Evolutionary conservation across 2,797 vertebrate genomes (phyloP).

Genomic region (Triplophysa yarkandensis): DNA sequence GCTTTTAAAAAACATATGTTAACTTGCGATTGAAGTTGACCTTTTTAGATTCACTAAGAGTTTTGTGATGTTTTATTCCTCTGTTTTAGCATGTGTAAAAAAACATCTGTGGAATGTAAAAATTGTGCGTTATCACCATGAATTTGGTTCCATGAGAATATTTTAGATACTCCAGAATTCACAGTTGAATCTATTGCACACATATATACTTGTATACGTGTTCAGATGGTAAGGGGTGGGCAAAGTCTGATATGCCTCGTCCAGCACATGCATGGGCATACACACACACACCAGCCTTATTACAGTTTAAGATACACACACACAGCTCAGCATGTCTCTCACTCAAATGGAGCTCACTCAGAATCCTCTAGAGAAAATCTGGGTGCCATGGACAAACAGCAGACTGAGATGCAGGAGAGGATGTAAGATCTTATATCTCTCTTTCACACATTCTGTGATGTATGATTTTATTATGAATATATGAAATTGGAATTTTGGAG

Average conservation of each 20-base stretch:
- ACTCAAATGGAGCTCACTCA: slow-evolving; percentile 75
- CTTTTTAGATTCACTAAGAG: too few relatives aligned
- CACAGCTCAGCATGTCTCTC: slow-evolving; percentile 65
- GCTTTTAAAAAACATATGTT: too few relatives aligned
- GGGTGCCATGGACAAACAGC: slow-evolving; percentile 80
- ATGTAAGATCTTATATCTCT: slow-evolving; percentile 76
- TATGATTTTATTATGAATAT: not conserved
- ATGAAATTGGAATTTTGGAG: not conserved
- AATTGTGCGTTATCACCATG: too few relatives aligned
- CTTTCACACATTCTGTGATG: not conserved
- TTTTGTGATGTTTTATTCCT: not conserved
- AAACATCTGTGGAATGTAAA: not conserved
- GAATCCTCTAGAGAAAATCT: slow-evolving; percentile 84
- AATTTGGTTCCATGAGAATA: too few relatives aligned
- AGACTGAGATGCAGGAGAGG: slow-evolving; percentile 77
- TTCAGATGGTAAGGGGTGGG: not conserved
- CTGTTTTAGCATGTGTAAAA: not conserved
- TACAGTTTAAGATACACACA: slow-evolving; percentile 8
- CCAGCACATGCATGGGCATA: not conserved
- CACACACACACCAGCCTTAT: not conserved
- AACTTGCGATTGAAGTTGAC: too few relatives aligned
- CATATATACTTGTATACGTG: too few relatives aligned
- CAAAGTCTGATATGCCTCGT: slow-evolving; percentile 14
- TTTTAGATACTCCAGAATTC: too few relatives aligned
- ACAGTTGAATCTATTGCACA: not conserved